These are phyloP conservation scores for Chelon labrosus DNA, from an alignment of 2,797 vertebrate genomes.

Conservation along the genomic window DNA sequence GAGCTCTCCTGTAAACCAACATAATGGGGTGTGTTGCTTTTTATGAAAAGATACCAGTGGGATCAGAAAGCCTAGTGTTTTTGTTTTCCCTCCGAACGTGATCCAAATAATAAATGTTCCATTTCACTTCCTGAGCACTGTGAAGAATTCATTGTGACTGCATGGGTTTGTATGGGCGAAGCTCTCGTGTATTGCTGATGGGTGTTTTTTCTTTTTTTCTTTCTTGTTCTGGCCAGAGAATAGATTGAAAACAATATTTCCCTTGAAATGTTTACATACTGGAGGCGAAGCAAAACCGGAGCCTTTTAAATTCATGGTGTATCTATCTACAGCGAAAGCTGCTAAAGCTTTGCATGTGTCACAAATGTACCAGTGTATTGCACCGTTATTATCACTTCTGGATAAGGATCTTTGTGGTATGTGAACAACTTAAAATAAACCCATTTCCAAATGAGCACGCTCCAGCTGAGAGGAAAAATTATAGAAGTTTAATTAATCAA, in stretches of 20 bases:
- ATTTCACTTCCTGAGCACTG: conserved; percentile 16
- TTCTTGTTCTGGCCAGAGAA: conserved; percentile 4
- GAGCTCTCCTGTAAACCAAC: background rate
- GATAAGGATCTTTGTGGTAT: background rate
- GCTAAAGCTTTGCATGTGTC: background rate
- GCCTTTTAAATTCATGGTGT: background rate
- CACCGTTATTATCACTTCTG: background rate
- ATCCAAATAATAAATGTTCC: conserved; percentile 27
- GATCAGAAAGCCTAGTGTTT: conserved; percentile 13
- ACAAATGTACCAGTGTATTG: background rate
- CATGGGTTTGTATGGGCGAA: background rate
- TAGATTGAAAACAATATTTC: conserved; percentile 21
- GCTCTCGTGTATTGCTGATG: conserved; percentile 8
- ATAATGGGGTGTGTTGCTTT: conserved; percentile 18
- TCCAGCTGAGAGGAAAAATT: background rate
- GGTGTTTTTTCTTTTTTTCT: conserved; percentile 1
- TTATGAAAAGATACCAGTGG: conserved; percentile 20
- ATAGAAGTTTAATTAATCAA: background rate
- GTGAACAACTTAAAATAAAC: background rate
- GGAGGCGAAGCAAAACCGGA: background rate
- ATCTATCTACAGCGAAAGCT: conserved; percentile 1
- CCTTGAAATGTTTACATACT: background rate
- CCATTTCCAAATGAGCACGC: background rate
- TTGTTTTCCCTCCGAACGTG: conserved; percentile 24
- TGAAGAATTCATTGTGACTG: conserved; percentile 11